These are phyloP conservation scores for Onychostoma macrolepis DNA, from an alignment of 2,113 vertebrate species.

Conservation along the genomic window DNA sequence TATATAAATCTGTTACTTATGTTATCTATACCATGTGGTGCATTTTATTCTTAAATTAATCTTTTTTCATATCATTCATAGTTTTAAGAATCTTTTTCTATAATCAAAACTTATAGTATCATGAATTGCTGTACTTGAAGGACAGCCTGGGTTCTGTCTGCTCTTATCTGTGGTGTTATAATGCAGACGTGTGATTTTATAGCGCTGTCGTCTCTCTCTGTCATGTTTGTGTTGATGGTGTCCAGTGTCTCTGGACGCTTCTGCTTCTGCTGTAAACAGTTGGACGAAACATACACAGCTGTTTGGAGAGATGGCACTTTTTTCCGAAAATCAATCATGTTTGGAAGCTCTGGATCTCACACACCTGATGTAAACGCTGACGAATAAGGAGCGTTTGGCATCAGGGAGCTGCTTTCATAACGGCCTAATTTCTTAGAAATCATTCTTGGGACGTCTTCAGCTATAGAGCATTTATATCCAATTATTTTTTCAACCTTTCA, in stretches of 20 bases:
- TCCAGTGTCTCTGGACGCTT: neutral
- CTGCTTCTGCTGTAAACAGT: constrained; percentile 48
- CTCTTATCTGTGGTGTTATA: too few relatives aligned
- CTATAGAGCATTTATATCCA: too few relatives aligned
- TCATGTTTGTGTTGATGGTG: constrained; percentile 47
- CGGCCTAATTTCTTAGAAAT: neutral
- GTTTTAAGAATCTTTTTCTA: neutral
- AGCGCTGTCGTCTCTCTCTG: too few relatives aligned
- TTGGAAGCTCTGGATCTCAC: neutral
- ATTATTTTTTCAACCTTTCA: too few relatives aligned
- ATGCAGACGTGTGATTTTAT: too few relatives aligned
- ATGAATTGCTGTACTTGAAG: too few relatives aligned
- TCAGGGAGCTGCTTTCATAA: too few relatives aligned
- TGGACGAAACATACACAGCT: constrained; percentile 34
- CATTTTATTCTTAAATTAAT: neutral
- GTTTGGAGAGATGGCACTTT: constrained; percentile 39
- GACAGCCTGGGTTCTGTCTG: too few relatives aligned
- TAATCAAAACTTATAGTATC: too few relatives aligned
- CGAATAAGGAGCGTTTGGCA: neutral
- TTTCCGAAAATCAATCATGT: constrained; percentile 41
- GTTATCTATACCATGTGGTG: too few relatives aligned
- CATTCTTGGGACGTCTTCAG: neutral
- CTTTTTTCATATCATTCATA: neutral
- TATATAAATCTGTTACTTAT: neutral
- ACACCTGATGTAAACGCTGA: neutral